Conservation (phyloP, 2,113 vertebrate genomes). For the Triplophysa dalaica region DNA sequence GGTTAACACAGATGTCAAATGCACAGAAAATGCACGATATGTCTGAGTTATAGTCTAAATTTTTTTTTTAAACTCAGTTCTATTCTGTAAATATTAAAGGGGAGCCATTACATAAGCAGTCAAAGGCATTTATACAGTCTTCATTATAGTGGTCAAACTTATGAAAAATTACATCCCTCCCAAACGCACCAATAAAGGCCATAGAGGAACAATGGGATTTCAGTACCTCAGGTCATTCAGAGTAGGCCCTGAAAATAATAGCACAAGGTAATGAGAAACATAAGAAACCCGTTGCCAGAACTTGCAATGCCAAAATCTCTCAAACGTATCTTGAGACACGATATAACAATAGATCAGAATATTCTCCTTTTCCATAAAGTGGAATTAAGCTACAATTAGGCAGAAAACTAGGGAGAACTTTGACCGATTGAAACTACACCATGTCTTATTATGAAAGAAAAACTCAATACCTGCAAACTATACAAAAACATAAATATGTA, state of each 20-base stretch:
- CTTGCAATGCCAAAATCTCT: not conserved
- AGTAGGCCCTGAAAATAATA: conserved; percentile 31
- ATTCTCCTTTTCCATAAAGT: conserved; percentile 21
- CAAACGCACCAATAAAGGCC: conserved; percentile 31
- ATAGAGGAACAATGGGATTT: conserved; percentile 30
- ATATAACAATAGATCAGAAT: conserved; percentile 25
- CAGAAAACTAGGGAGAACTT: not conserved
- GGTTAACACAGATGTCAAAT: conserved; percentile 31
- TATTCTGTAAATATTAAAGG: conserved; percentile 28
- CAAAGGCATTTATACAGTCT: conserved; percentile 64
- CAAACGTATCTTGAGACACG: not conserved
- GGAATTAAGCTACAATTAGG: conserved; percentile 26
- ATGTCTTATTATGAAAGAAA: conserved; percentile 12
- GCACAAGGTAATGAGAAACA: conserved; percentile 24
- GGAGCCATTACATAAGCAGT: conserved; percentile 57
- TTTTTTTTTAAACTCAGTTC: conserved; percentile 18
- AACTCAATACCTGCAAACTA: conserved; percentile 14
- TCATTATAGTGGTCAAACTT: conserved; percentile 67
- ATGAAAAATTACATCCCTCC: conserved; percentile 24
- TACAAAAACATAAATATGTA: conserved; percentile 30
- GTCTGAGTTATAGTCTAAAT: conserved; percentile 5
- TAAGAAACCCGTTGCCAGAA: conserved; percentile 25
- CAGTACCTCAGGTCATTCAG: conserved; percentile 37
- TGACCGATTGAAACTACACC: conserved; percentile 11
- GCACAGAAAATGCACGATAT: conserved; percentile 30